Percentiles rank a stretch among this genome's conserved stretches.
phyloP scores from a whole-genome alignment of 1,140 invertebrate genomes.

The Rhizoglyphus robini region DNA sequence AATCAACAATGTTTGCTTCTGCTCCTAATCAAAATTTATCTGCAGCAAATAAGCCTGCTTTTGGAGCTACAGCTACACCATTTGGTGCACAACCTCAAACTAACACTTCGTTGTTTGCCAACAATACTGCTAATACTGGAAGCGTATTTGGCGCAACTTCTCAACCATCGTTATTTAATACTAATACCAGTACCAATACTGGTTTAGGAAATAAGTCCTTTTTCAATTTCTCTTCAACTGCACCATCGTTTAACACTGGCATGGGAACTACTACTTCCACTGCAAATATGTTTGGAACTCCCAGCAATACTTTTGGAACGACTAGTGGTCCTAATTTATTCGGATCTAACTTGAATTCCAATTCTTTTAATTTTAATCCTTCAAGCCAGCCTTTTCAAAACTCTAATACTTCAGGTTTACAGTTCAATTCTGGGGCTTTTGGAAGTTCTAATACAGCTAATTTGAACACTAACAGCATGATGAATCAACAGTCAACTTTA shows the following conservation, averaged over 20 bases:
- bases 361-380: neutral
- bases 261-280: neutral
- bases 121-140: slow-evolving; percentile 28
- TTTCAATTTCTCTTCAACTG: neutral
- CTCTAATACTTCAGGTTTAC: neutral
- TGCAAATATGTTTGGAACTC: neutral
- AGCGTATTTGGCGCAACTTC: slow-evolving; percentile 28
- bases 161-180: slow-evolving; percentile 30
- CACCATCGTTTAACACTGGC: neutral
- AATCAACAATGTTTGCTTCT: neutral
- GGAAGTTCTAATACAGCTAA: neutral
- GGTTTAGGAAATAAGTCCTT: neutral
- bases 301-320: neutral
- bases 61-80: slow-evolving; percentile 1
- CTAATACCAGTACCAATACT: slow-evolving; percentile 16
- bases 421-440: neutral
- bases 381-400: neutral
- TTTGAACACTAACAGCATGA: neutral
- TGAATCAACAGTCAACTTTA: too few relatives aligned
- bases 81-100: slow-evolving; percentile 2
- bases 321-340: neutral
- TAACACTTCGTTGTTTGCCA: slow-evolving; percentile 28
- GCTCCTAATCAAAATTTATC: neutral
- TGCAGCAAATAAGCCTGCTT: neutral
- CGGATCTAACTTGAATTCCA: neutral